Base-by-base conservation (phyloP, 2,888 invertebrate genomes). In the Amiota mariae region DNA sequence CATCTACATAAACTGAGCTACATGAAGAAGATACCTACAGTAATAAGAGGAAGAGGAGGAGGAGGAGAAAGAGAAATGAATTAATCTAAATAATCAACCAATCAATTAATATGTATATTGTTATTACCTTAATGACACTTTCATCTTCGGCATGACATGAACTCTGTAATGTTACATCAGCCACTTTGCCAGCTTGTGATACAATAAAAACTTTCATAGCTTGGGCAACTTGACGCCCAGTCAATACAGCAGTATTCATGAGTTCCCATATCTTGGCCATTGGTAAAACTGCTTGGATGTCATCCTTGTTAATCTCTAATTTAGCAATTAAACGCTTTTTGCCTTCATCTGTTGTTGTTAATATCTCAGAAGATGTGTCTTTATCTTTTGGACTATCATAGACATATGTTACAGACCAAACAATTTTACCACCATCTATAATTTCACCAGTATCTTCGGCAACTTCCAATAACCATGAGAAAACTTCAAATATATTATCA, bases 261-360 rank as follows among this genome's bases (percentile, higher is more conserved):
- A 98, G 94, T 90, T 98, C 97, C 94, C 96, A 96, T 89, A 96
- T 97, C 97, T 97, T 97, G 75, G 97, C 96, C 88, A 98, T 97
- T 15, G 97, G 97, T 36, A 98, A 92, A 13, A 98, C 96, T 20
- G 97, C 96, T 90, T 97, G 97, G 75, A 97, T 96, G 87, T 97
- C 97, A 88, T 97, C 97, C 88, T 97, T 97, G 88, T 96, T 96
- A 77, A 97, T 95, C 87, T 97, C 96, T 66, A 97, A 92, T 79
- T 96, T 92, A 1, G 96, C 95, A 75, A 95, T 95, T 63, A 96
- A 92, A 87, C 96, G 94, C 79, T 93, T 90, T 64, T 91, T 90
- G 57, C 91, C 90, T 79, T 90, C 88, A 78, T 90, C 89, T n/a
- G 88, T 83, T 13, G 88, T 83, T 13, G 88, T 81, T 13, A 85